Evolutionary conservation across 2,888 invertebrate genomes (phyloP).

Genomic region (Lamproptera curius): DNA sequence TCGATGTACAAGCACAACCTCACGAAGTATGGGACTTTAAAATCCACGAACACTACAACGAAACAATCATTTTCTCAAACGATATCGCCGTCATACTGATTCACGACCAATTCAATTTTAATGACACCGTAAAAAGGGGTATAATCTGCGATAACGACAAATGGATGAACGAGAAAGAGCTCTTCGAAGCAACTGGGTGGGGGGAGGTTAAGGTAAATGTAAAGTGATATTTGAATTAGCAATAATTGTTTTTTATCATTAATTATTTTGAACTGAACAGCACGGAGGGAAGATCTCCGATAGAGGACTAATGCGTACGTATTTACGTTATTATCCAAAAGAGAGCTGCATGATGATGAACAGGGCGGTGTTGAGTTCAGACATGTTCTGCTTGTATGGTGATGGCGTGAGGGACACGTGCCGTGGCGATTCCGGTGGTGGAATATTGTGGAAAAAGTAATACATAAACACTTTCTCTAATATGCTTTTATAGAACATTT

Average conservation of each 20-base stretch:
- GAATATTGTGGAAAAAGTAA: slow-evolving; percentile 38
- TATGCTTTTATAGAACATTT: no score
- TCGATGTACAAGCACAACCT: slow-evolving; percentile 25
- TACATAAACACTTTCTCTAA: neutral
- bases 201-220: slow-evolving; percentile 35
- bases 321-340: slow-evolving; percentile 29
- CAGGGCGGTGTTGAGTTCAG: slow-evolving; percentile 27
- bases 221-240: neutral
- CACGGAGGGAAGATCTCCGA: slow-evolving; percentile 25
- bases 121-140: slow-evolving; percentile 30
- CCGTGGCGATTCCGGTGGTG: slow-evolving; percentile 42
- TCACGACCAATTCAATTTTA: slow-evolving; percentile 30
- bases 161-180: slow-evolving; percentile 37
- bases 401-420: slow-evolving; percentile 39
- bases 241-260: no score
- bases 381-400: slow-evolving; percentile 42
- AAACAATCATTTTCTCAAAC: slow-evolving; percentile 30
- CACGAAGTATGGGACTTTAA: slow-evolving; percentile 35
- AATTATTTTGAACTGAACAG: slow-evolving; percentile 25
- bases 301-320: slow-evolving; percentile 26
- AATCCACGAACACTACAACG: slow-evolving; percentile 35
- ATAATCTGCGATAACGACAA: slow-evolving; percentile 26
- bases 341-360: slow-evolving; percentile 29
- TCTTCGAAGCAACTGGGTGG: slow-evolving; percentile 42
- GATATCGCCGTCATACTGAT: slow-evolving; percentile 39